Evolutionary conservation across 2,113 vertebrate genomes (phyloP).

Genomic region (Silurus asotus): DNA sequence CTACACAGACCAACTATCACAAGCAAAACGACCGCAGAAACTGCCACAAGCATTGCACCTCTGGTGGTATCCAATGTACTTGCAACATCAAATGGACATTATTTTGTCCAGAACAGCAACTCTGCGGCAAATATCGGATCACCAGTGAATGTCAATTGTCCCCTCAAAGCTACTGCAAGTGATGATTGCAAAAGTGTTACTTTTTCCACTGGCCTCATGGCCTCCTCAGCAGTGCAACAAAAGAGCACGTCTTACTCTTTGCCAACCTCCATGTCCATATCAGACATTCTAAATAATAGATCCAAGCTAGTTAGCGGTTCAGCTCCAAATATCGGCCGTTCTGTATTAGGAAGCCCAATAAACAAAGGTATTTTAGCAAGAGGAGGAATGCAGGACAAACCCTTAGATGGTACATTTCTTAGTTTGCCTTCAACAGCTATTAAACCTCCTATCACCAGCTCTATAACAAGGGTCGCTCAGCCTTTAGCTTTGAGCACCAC

Average conservation of each 20-base stretch:
- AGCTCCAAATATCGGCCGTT: conserved; percentile 23
- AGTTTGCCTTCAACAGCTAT: conserved; percentile 46
- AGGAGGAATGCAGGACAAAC: conserved; percentile 29
- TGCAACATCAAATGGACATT: conserved; percentile 13
- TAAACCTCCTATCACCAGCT: conserved; percentile 50
- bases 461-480: conserved; percentile 55
- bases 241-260: conserved; percentile 28
- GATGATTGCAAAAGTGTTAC: conserved; percentile 69
- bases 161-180: conserved; percentile 24
- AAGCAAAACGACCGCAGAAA: conserved; percentile 52
- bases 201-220: conserved; percentile 82
- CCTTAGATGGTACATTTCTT: conserved; percentile 48
- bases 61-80: conserved; percentile 41
- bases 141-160: background rate
- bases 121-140: conserved; percentile 4
- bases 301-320: conserved; percentile 31
- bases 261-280: conserved; percentile 45
- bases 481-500: conserved; percentile 62
- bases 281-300: conserved; percentile 37
- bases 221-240: conserved; percentile 76
- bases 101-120: conserved; percentile 32
- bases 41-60: conserved; percentile 52
- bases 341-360: conserved; percentile 35
- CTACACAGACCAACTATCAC: conserved; percentile 50
- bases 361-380: conserved; percentile 43